Base-by-base conservation (phyloP, 2,888 invertebrate species). In the Halocaridina rubra region DNA sequence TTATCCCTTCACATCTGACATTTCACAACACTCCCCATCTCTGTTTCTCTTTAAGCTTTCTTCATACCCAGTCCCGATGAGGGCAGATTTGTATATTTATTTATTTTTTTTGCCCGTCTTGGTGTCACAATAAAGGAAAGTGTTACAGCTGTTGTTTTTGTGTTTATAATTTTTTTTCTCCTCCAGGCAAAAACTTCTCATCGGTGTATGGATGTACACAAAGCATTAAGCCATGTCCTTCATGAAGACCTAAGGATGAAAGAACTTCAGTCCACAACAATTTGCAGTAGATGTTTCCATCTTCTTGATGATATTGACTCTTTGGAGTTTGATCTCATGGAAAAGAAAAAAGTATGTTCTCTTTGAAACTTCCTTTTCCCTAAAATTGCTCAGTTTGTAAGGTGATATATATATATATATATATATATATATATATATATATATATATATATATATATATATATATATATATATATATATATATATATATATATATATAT, bases 271-370 rank as follows among this genome's bases (percentile, higher is more conserved):
- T 82, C 82, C 29, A 77, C 22, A n/a, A 78, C 72, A 24, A 8
- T 82, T 0, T 82, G 82, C 57, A 78, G 59, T 27, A 77, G 61
- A 13, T 82, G 82, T 46, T 82, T 78, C 46, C 77, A 82, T 22
- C 78, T 82, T 10, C 77, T 82, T 16, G 82, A 82, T 64, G 82
- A 82, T 29, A 82, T 82, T 29, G 82, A 82, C 59, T 77, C 82
- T 33, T 19, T 82, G 16, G 78, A 82, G 39, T 77, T 78, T 29
- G 77, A 82, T 30, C 39, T 82, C 24, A 24, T 61, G 4, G 78
- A 33, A 57, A 82, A 82, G 27, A 77, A 82, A 19, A 71, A 82
- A 72, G 82, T 82, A 10, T 8, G 72, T 39, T 33, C 33, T n/a
- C n/a, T 39, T 13, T 8, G 39, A 39, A 8, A 39, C 13, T 8